Base-by-base conservation (phyloP, 2,888 invertebrate genomes). In the Trachelus iudaicus region DNA sequence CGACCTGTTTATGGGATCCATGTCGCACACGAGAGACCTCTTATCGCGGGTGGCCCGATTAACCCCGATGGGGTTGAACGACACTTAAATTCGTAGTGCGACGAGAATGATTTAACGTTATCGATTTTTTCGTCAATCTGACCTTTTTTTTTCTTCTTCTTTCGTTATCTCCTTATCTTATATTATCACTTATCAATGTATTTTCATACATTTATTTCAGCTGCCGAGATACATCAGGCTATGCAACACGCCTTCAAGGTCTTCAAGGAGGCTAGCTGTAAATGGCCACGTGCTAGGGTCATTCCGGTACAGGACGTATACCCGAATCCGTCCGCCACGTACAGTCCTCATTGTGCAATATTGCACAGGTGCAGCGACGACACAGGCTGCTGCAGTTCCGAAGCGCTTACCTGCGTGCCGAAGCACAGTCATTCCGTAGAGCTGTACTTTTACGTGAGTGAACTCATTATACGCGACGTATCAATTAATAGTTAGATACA, bases 331-430 rank as follows among this genome's bases (percentile, higher is more conserved):
- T 94, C 95, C 81, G 96, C 95, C 84, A 93, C 94, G 33, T 98
- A 97, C 92, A 93, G 95, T 87, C 98, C 98, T 0, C 95, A 96
- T 75, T 98, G 97, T 90, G 97, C 97, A 30, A 94, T 96, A 76
- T 92, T 98, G 76, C 96, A 98, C 90, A 94, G 97, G 81, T 98
- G 98, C 91, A 95, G 96, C 15, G 96, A 97, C 84, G 97, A 97
- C 92, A 95, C 96, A 33, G 98, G 98, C 77, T 98, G 98, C 92
- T 98, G 98, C 90, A 93, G 93, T 82, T 94, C 94, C 80, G 95
- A 95, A 81, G 92, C 93, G 0, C 94, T 95, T 81, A 95, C 95
- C 73, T 98, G 98, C 92, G 96, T 95, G 23, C 96, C 97, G 0
- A 95, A 96, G 88, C 94, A 93, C 15, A 95, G 95, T 68, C 94